Conservation (phyloP, 1,140 invertebrate species). For the Drosophila nasuta region DNA sequence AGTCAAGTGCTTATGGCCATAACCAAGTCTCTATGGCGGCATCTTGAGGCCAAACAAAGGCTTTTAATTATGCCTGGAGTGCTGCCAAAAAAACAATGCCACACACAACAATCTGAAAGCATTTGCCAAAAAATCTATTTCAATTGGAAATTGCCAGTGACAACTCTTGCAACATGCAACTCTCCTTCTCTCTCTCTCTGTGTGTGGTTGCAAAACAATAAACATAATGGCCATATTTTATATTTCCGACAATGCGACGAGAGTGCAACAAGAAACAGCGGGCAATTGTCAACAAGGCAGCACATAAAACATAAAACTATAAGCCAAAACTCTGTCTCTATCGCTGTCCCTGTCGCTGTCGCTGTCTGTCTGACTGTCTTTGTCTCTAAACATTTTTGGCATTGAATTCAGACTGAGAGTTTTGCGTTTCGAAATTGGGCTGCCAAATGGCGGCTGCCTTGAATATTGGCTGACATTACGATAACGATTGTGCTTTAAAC, state of each 20-base stretch:
- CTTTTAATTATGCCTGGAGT: constrained; percentile 71
- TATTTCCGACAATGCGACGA: constrained; percentile 59
- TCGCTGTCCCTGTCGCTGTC: neutral
- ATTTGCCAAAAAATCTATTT: constrained; percentile 74
- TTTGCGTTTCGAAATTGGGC: neutral
- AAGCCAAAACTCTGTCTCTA: constrained; percentile 36
- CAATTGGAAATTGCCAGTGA: constrained; percentile 70
- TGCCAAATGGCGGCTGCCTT: constrained; percentile 55
- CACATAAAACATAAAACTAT: constrained; percentile 55
- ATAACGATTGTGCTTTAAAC: constrained; percentile 55
- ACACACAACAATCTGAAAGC: constrained; percentile 25
- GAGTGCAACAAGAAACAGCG: constrained; percentile 68
- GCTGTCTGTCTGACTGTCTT: neutral
- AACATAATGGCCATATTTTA: constrained; percentile 80
- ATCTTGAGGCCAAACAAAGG: constrained; percentile 3
- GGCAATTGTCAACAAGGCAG: constrained; percentile 67
- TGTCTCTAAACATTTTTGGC: constrained; percentile 51
- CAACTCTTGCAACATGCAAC: constrained; percentile 25
- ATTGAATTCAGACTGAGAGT: constrained; percentile 30
- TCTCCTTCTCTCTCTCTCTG: constrained; percentile 4
- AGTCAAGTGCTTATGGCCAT: constrained; percentile 28
- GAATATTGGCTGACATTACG: constrained; percentile 53
- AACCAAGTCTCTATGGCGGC: neutral
- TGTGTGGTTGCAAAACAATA: constrained; percentile 66
- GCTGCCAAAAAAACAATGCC: constrained; percentile 34